Conservation (phyloP, 2,888 invertebrate genomes). For the Fragum sueziense region DNA sequence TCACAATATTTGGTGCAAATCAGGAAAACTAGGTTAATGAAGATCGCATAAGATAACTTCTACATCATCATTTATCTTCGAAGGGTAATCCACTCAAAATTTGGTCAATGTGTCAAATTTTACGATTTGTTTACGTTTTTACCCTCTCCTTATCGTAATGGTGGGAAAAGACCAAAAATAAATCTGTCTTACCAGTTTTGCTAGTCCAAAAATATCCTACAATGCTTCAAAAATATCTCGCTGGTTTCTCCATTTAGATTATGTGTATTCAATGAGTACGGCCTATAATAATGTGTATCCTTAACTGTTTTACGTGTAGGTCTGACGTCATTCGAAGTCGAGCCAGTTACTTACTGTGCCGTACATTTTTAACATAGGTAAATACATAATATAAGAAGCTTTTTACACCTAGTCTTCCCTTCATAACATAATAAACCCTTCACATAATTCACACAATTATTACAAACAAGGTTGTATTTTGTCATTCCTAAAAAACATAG, state of each 20-base stretch:
- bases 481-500: too few relatives aligned
- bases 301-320: slow-evolving; percentile 9
- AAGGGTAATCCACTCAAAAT: not conserved
- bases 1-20: too few relatives aligned
- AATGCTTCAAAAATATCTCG: slow-evolving; percentile 15
- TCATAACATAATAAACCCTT: slow-evolving; percentile 15
- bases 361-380: slow-evolving; percentile 19
- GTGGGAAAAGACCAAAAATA: slow-evolving; percentile 13
- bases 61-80: slow-evolving; percentile 3
- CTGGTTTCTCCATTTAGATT: slow-evolving; percentile 18
- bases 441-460: too few relatives aligned
- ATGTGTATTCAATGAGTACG: slow-evolving; percentile 21
- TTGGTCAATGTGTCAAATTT: slow-evolving; percentile 21
- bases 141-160: not conserved
- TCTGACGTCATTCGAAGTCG: slow-evolving; percentile 14
- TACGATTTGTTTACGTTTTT: slow-evolving; percentile 16
- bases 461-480: too few relatives aligned
- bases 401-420: not conserved
- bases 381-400: slow-evolving; percentile 6
- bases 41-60: too few relatives aligned
- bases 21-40: too few relatives aligned
- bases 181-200: slow-evolving; percentile 14
- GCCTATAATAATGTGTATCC: not conserved
- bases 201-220: slow-evolving; percentile 20
- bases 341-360: slow-evolving; percentile 7